Evolutionary conservation across 2,113 vertebrate genomes (phyloP), one percentile per base, ranked within the genome.

Genomic region (Melanocharis versteri): DNA sequence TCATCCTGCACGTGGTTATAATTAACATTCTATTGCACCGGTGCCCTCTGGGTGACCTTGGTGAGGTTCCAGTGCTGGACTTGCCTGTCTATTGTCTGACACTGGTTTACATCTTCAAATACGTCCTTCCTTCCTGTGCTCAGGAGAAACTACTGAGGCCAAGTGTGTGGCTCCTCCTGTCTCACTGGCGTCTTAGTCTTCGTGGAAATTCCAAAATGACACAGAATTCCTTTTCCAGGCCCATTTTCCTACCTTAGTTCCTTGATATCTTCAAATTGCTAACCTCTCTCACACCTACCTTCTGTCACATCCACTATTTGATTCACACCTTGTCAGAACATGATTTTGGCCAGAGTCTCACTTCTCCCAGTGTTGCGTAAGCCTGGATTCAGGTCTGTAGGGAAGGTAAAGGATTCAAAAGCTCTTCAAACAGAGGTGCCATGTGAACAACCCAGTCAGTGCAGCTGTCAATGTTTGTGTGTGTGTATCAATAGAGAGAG

Each of bases 101-200:
- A 53, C 70, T 79, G 80, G 64, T 70, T 91, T 82, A 70, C 68
- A 93, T 94, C 92, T 96, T 79, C 95, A 96, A 90, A 94, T 94
- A 50, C 2, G 0, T 82, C 89, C 91, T 96, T 94, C 95, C 92
- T 96, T 97, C 89, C 96, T 89, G 58, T 44, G 75, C 91, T 87
- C 95, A 90, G 73, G 72, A 91, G 61, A 71, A 48, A 47, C 56
- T 56, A 6, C 62, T 39, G 58, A 58, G 72, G 77, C 80, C 16
- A n/a, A 79, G 58, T 6, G 53, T 42, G 6, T 66, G 56, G 61
- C 61, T 84, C 60, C 90, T 94, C 22, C 73, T 56, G 10, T 75
- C 78, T 94, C 47, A 13, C 13, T 92, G 83, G 87, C 6, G 13
- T 76, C 66, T 80, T 65, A 77, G 56, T 81, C 66, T 85, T 84